A percentile compares a stretch with the other conserved stretches of the same genome.
phyloP scores from a whole-genome alignment of 2,113 vertebrate genomes.

The Elgaria multicarinata region DNA sequence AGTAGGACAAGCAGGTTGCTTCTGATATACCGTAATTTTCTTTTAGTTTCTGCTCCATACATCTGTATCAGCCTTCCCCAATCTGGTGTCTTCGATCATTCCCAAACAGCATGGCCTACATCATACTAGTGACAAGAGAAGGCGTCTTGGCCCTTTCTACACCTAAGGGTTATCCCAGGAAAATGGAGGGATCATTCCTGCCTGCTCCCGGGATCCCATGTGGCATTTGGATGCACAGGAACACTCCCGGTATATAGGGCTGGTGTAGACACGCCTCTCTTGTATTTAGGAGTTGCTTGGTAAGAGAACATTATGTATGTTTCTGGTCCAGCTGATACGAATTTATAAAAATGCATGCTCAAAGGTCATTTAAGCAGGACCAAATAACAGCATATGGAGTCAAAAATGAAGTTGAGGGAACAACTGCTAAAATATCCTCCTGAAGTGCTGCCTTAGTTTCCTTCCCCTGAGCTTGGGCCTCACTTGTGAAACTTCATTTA shows the following conservation, averaged over 20 bases:
- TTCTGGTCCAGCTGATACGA: background rate
- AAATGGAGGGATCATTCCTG: too few relatives aligned
- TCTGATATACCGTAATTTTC: background rate
- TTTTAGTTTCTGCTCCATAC: background rate
- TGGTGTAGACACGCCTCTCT: too few relatives aligned
- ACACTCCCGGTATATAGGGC: too few relatives aligned
- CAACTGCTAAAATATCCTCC: background rate
- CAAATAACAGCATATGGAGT: slow-evolving; percentile 42
- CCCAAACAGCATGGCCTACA: too few relatives aligned
- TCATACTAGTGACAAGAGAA: background rate
- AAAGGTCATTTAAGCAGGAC: background rate
- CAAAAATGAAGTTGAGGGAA: background rate
- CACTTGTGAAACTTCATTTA: slow-evolving; percentile 32
- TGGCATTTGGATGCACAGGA: too few relatives aligned
- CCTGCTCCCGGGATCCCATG: too few relatives aligned
- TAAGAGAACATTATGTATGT: background rate
- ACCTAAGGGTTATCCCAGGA: too few relatives aligned
- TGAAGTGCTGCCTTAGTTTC: slow-evolving; percentile 39
- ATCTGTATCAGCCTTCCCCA: background rate
- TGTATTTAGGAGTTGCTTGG: background rate
- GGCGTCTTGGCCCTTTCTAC: too few relatives aligned
- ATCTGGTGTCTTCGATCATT: too few relatives aligned
- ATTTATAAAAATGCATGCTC: slow-evolving; percentile 1
- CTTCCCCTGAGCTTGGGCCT: slow-evolving; percentile 47
- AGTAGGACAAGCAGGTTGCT: background rate